Evolutionary conservation across 2,113 vertebrate genomes (phyloP), one percentile per base, ranked within the genome.

Genomic region (Erythrocebus patas): DNA sequence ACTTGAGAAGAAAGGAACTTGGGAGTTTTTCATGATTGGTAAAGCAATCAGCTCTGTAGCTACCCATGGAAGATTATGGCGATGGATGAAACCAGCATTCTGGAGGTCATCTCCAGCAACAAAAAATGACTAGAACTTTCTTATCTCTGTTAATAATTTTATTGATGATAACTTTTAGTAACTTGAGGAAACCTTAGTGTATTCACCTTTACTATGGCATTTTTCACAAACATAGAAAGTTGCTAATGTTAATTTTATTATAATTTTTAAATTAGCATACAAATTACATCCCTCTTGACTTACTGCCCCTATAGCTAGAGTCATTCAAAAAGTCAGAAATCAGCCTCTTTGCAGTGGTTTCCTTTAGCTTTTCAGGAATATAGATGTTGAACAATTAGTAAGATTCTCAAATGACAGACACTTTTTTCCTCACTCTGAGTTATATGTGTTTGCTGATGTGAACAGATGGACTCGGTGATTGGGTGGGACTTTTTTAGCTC

Each of bases 21-120:
- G 35, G 6, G 35, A 17, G 64, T 95, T 85, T 95, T 85, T 97
- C 66, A 73, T 95, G 17, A 32, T 93, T 97, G 35, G 90, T 14
- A 20, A 95, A 97, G 45, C 82, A 82, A 35, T 72, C 3, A 48
- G 12, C 14, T 97, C 50, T 89, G 27, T 73, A 61, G 59, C 20
- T 81, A 0, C 70, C 52, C 76, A 55, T n/a, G 50, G 38, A 96
- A 59, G 23, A 82, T 27, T 0, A 20, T 45, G 30, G 13, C 78
- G 48, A 61, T 16, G 0, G 5, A 4, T 43, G 68, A 70, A 96
- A 68, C 16, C 48, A 52, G 66, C 12, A 9, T 79, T 79, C 91
- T 59, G 17, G 25, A 18, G 14, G 5, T 16, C 20, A 64, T 23
- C 45, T 89, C 23, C 13, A 70, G 91, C 55, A 27, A n/a, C 66